Evolutionary conservation across 2,797 vertebrate species (phyloP).

Genomic region (Pangasius krempfi): DNA sequence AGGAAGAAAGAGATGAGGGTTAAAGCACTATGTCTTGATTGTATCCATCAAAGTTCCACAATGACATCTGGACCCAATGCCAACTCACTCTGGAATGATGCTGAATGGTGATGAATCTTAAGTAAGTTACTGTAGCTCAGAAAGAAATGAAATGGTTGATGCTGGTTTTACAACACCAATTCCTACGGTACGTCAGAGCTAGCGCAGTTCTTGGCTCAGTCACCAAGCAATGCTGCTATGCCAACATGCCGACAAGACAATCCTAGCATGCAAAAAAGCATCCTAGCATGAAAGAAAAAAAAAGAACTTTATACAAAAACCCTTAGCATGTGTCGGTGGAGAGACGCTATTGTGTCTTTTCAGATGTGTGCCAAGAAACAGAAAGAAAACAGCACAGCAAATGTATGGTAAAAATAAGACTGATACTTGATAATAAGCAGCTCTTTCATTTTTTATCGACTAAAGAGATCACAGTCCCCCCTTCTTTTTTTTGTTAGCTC

Average conservation of each 20-base stretch:
- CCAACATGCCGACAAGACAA: no score
- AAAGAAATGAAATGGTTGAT: no score
- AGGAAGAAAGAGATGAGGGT: not conserved
- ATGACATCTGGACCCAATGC: constrained; percentile 12
- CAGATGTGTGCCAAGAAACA: not conserved
- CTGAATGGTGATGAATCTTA: constrained; percentile 4
- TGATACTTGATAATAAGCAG: not conserved
- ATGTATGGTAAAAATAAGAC: not conserved
- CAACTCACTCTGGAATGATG: not conserved
- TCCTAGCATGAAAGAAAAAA: not conserved
- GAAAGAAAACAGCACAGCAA: not conserved
- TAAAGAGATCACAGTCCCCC: not conserved
- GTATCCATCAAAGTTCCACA: constrained; percentile 4
- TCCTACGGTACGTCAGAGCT: not conserved
- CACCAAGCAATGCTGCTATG: not conserved
- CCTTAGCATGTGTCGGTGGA: not conserved
- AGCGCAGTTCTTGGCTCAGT: not conserved
- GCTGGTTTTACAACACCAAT: not conserved
- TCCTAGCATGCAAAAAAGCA: not conserved
- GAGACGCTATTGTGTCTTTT: not conserved
- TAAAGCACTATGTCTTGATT: not conserved
- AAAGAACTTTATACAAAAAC: not conserved
- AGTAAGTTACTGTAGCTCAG: not conserved
- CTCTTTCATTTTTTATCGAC: no score
- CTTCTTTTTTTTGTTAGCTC: not conserved